phyloP scores from a whole-genome alignment of 2,113 vertebrate genomes.

The Sapajus apella region DNA sequence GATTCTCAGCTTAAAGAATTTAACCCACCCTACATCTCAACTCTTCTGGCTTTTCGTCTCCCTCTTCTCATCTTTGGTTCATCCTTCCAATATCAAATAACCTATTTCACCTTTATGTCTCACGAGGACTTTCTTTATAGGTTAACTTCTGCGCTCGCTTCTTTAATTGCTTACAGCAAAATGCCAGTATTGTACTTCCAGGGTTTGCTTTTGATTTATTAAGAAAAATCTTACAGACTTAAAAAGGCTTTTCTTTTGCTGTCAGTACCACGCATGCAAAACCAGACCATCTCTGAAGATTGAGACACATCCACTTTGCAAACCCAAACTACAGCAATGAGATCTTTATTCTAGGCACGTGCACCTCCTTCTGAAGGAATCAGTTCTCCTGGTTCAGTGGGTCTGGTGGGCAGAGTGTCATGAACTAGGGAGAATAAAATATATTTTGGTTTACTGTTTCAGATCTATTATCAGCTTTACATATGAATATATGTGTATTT shows the following conservation, averaged over 20 bases:
- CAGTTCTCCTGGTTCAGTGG: rapidly evolving
- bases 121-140: too few species aligned
- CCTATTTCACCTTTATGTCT: rapidly evolving
- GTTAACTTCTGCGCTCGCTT: rapidly evolving
- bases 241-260: rapidly evolving
- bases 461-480: background rate
- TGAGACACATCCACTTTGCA: rapidly evolving
- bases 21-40: rapidly evolving
- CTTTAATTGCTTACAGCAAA: background rate
- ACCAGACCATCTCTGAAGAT: background rate
- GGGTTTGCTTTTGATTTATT: background rate
- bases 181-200: rapidly evolving
- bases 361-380: background rate
- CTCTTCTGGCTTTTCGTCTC: background rate
- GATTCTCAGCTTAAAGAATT: background rate
- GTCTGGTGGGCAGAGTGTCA: background rate
- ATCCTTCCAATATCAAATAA: background rate
- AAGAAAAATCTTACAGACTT: background rate
- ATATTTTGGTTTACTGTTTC: background rate
- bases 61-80: rapidly evolving
- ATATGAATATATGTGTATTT: background rate
- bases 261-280: rapidly evolving
- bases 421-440: background rate
- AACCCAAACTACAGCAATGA: background rate
- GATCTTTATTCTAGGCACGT: background rate